Conservation (phyloP, 2,888 invertebrate genomes). For the Drosophila barbarae region DNA sequence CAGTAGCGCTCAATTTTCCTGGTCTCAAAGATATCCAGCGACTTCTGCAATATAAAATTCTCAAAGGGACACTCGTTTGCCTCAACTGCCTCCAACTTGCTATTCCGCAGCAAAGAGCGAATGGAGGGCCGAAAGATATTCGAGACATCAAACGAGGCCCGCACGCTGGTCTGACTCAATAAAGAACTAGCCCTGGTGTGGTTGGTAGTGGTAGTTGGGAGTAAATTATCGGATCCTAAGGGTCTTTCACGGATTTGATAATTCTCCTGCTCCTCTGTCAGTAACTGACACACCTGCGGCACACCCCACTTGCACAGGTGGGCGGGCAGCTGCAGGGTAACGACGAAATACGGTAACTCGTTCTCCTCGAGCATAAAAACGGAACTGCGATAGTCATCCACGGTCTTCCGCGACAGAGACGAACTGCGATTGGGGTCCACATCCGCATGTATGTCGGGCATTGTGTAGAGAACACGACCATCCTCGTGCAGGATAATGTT, state of each 20-base stretch:
- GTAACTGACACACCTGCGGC: conserved; percentile 70
- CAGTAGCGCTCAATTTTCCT: conserved; percentile 52
- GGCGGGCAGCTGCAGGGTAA: conserved; percentile 63
- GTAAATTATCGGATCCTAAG: background rate
- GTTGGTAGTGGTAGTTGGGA: background rate
- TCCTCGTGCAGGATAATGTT: conserved; percentile 71
- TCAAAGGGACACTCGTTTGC: background rate
- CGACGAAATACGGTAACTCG: conserved; percentile 63
- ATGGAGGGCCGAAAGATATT: conserved; percentile 60
- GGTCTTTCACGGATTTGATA: background rate
- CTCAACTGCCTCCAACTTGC: background rate
- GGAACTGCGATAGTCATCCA: background rate
- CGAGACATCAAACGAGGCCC: background rate
- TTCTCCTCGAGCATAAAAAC: conserved; percentile 16
- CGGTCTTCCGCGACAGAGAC: background rate
- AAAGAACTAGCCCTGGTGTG: background rate
- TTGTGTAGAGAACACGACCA: conserved; percentile 45
- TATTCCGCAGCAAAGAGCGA: conserved; percentile 35
- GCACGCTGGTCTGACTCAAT: background rate
- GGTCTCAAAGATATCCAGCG: conserved; percentile 39
- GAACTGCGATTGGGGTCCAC: rapidly evolving
- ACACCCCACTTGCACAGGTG: conserved; percentile 71
- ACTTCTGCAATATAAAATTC: conserved; percentile 41
- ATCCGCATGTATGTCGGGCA: conserved; percentile 44
- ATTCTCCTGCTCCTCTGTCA: conserved; percentile 33